Conservation (phyloP, 92 coral and sea anemone species). For the Siderastrea radians region DNA sequence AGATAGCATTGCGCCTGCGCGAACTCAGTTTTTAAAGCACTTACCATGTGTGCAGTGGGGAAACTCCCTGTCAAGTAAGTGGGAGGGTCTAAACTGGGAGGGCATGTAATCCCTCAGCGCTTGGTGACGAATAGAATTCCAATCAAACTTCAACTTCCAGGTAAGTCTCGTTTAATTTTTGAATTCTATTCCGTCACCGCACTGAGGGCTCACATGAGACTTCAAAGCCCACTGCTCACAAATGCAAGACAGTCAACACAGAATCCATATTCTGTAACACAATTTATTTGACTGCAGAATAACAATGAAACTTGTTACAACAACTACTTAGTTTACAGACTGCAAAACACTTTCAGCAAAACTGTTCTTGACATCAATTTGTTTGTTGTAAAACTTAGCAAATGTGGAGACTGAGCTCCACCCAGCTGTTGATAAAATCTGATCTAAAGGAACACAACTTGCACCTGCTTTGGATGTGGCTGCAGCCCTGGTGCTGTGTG, state of each 20-base stretch:
- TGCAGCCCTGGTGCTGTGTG: conserved; percentile 53
- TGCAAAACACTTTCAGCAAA: conserved; percentile 43
- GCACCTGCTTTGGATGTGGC: conserved; percentile 48
- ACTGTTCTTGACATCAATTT: conserved; percentile 16
- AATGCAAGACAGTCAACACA: conserved; percentile 1
- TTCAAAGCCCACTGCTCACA: conserved; percentile 62
- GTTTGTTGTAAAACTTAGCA: conserved; percentile 64
- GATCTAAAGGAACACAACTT: conserved; percentile 44
- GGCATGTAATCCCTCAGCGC: conserved; percentile 58
- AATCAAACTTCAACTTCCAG: conserved; percentile 26
- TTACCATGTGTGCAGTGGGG: conserved; percentile 26
- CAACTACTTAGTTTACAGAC: background rate
- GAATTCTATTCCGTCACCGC: conserved; percentile 29
- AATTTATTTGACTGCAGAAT: conserved; percentile 6
- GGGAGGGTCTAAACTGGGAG: conserved; percentile 22
- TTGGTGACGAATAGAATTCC: conserved; percentile 25
- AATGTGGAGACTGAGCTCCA: conserved; percentile 59
- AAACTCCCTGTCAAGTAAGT: conserved; percentile 13
- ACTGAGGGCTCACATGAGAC: conserved; percentile 47
- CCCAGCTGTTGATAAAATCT: conserved; percentile 59
- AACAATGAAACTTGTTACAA: background rate
- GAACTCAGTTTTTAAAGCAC: conserved; percentile 30
- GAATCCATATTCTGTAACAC: conserved; percentile 13
- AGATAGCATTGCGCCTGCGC: conserved; percentile 24
- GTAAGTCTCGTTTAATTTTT: conserved; percentile 38